Conservation (phyloP, 2,113 vertebrate genomes). For the Argyrosomus japonicus region DNA sequence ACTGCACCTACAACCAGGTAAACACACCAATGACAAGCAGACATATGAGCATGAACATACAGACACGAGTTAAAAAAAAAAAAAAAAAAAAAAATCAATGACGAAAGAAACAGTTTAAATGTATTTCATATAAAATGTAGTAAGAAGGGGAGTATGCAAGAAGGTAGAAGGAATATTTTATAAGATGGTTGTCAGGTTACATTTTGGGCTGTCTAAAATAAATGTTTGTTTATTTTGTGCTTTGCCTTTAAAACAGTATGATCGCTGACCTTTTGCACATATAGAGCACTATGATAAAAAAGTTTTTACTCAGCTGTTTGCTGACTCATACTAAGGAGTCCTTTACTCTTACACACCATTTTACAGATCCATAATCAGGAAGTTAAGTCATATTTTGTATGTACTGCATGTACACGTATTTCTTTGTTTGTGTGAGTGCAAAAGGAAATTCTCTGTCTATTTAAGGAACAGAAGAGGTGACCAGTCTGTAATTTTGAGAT, state of each 20-base stretch:
- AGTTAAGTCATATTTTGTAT: too few species aligned
- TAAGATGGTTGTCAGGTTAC: background rate
- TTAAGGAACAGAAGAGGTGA: background rate
- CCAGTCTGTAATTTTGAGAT: background rate
- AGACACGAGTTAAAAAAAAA: background rate
- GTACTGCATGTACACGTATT: background rate
- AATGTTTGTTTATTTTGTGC: too few species aligned
- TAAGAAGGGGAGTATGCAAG: background rate
- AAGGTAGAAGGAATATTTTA: background rate
- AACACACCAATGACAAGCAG: too few species aligned
- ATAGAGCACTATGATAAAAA: too few species aligned
- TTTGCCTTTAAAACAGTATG: too few species aligned
- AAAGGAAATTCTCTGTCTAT: background rate
- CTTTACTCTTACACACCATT: background rate
- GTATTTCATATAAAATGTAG: background rate
- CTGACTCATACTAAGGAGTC: background rate
- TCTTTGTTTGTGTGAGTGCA: background rate
- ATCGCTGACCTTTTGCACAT: too few species aligned
- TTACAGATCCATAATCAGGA: background rate
- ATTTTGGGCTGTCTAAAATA: too few species aligned
- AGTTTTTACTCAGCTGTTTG: too few species aligned
- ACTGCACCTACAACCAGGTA: slow-evolving; percentile 92
- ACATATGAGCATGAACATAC: background rate
- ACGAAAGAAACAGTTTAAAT: background rate
- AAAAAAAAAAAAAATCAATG: background rate